These are phyloP conservation scores for Saccopteryx leptura DNA, from an alignment of 2,113 vertebrate species.

Conservation along the genomic window DNA sequence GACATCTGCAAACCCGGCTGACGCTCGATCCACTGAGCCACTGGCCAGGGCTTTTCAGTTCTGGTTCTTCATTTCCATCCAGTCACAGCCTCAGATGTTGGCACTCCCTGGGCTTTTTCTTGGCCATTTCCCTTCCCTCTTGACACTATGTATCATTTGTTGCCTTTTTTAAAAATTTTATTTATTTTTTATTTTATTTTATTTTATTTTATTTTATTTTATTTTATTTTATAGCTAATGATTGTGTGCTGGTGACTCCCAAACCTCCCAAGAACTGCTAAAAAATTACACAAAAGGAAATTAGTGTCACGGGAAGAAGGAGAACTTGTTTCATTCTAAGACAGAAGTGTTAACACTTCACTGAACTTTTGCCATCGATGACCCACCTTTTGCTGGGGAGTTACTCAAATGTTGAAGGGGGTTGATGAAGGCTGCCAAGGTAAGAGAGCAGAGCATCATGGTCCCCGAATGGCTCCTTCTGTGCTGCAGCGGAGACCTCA, in stretches of 20 bases:
- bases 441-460: background rate
- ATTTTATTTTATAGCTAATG: constrained; percentile 18
- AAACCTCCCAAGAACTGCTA: constrained; percentile 11
- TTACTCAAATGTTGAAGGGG: background rate
- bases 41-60: background rate
- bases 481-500: background rate
- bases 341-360: background rate
- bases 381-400: background rate
- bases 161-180: background rate
- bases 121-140: background rate
- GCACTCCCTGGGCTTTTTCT: background rate
- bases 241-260: background rate
- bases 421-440: background rate
- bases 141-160: background rate
- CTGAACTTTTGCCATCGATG: background rate
- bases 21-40: no score
- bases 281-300: constrained; percentile 46
- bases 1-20: no score
- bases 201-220: no score
- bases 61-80: background rate
- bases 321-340: constrained; percentile 16
- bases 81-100: background rate
- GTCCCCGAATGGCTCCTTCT: background rate
- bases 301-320: background rate
- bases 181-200: no score